Evolutionary conservation across 2,888 invertebrate genomes (phyloP), one percentile per base, ranked within the genome.

Genomic region (Drosophila formosana): DNA sequence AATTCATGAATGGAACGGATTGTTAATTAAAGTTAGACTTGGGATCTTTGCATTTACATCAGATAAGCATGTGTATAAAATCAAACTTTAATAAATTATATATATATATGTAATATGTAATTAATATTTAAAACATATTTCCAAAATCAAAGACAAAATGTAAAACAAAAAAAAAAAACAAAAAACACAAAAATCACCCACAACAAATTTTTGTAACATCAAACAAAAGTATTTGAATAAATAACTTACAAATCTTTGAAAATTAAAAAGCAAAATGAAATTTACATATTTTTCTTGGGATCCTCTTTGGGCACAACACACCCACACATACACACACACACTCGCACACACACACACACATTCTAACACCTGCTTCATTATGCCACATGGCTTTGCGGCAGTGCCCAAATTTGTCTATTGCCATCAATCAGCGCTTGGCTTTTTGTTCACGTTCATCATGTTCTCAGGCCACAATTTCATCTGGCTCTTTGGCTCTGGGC

Each of bases 211-310:
- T 82, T 82, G 84, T 84, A 82, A 84, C 61, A 75, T 74, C 66
- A 72, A 77, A 72, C 47, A 75, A 67, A 68, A 72, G 73, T 71
- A 82, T 76, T 84, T 83, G 71, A 84, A 84, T 84, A 84, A 83
- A 85, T 72, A 68, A 75, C 71, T 57, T 80, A 82, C 75, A 85
- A 85, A 82, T 83, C 80, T 83, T 82, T 76, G 51, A 82, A 81
- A 82, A 75, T 67, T 71, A 49, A 18, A 34, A 30, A 3, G 41
- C 46, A 60, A 53, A 18, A 18, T 18, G 18, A 18, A 18, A 13
- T 11, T 23, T 6, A 56, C 43, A 41, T 34, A 28, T 18, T 47
- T 56, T 34, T 18, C 25, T 4, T 6, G 34, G 52, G 52, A 18
- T 11, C 51, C 55, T 23, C 9, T 7, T 39, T 13, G 37, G 18